Evolutionary conservation across 2,888 invertebrate genomes (phyloP), one percentile per base, ranked within the genome.

Genomic region (Noctua pronuba): DNA sequence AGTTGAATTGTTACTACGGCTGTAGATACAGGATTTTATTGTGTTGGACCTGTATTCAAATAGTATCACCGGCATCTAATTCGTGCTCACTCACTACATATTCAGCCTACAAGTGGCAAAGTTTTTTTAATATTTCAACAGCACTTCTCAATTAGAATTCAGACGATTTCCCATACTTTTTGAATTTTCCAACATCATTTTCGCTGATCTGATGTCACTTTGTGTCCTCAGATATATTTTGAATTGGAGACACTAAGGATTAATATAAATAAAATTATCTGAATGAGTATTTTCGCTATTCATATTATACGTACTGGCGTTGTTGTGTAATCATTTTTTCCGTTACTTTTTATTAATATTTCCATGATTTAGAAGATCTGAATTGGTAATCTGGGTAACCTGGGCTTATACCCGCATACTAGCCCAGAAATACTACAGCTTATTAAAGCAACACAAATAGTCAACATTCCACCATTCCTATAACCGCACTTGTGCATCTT

Each of bases 401-500:
- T 31, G 8, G 31, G 28, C 18, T 60, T 8, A 28, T 18, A 8
- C 18, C 28, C 0, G 16, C 1, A 1, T 55, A n/a, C 13, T 16
- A 79, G 11, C 18, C n/a, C 16, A 60, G 5, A 16, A 10, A 35
- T 44, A 76, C 0, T 31, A 24, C 31, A 49, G 7, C 3, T 24
- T 38, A 21, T 52, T 24, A 71, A 1, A 44, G 4, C 16, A 21
- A 35, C 13, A 21, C n/a, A 44, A 74, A 74, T 71, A 28, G 18
- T 52, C 49, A n/a, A 35, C 41, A 73, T 82, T 44, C 31, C 62
- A 52, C 41, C 13, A 74, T 41, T 62, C 38, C 44, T 41, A n/a
- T 69, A 21, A n/a, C 66, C 65, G 44, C 73, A 85, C 67, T 74
- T 73, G n/a, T 41, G 70, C 67, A 64, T 64, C 65, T 80, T 73